Evolutionary conservation across 2,113 vertebrate genomes (phyloP).

Genomic region (Hyperopisus bebe): DNA sequence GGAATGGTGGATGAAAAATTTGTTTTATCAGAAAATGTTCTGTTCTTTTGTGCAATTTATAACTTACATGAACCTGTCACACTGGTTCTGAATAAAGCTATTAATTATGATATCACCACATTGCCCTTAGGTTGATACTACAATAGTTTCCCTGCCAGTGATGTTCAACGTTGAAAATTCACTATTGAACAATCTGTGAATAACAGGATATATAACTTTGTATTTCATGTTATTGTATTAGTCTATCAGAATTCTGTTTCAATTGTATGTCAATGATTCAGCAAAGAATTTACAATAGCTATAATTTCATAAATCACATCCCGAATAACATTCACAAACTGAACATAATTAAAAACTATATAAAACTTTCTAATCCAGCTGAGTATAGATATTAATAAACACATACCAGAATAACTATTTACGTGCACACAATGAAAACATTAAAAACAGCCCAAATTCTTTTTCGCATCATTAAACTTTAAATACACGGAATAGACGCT

Average conservation of each 20-base stretch:
- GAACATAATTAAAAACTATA: neutral
- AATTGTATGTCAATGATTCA: neutral
- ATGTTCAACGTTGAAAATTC: neutral
- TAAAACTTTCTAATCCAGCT: neutral
- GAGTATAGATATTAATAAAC: neutral
- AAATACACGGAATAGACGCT: neutral
- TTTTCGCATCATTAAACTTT: neutral
- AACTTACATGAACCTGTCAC: neutral
- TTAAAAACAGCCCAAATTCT: neutral
- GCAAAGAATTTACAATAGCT: neutral
- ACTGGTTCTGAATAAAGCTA: neutral
- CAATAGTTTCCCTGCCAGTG: neutral
- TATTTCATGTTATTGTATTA: neutral
- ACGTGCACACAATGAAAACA: neutral
- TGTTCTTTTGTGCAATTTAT: neutral
- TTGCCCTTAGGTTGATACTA: neutral
- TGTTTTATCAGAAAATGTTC: neutral
- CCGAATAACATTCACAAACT: neutral
- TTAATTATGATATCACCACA: conserved; percentile 3
- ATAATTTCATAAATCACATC: neutral
- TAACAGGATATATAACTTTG: neutral
- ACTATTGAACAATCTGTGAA: neutral
- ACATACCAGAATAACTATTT: neutral
- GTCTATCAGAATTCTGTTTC: neutral
- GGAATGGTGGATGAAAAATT: neutral